These are phyloP conservation scores for Columba guinea DNA, from an alignment of 2,797 vertebrate genomes.

Conservation along the genomic window DNA sequence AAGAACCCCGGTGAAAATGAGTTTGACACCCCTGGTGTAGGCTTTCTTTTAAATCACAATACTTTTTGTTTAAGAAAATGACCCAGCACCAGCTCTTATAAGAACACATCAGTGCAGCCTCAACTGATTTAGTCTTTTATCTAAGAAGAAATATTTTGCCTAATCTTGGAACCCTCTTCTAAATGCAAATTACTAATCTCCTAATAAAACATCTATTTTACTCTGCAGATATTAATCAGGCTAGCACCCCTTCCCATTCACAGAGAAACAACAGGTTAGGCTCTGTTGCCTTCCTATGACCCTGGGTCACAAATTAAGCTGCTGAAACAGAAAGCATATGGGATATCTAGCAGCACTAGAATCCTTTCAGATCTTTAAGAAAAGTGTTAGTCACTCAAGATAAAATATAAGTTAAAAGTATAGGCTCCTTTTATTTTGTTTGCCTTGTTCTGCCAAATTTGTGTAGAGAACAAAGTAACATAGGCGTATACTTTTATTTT, in stretches of 20 bases:
- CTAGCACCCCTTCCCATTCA: background rate
- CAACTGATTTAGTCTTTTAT: background rate
- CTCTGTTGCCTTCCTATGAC: background rate
- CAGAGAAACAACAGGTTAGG: background rate
- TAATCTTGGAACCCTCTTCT: background rate
- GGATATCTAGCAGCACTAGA: background rate
- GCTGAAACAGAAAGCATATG: background rate
- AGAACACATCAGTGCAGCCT: background rate
- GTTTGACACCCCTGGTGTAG: background rate
- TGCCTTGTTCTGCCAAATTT: background rate
- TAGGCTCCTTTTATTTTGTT: background rate
- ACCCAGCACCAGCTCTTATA: background rate
- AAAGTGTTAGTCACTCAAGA: background rate
- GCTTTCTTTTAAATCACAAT: background rate
- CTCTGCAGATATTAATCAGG: background rate
- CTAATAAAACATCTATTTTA: background rate
- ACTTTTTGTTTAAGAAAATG: background rate
- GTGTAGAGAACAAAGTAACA: background rate
- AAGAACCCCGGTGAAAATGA: no score
- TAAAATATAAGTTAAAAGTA: background rate
- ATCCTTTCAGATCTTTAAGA: background rate
- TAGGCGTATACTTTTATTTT: background rate
- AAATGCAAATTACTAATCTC: background rate
- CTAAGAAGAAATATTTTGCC: background rate
- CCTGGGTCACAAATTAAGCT: background rate